These are phyloP conservation scores for Exocentrus adspersus DNA, from an alignment of 2,888 invertebrate genomes.

Conservation along the genomic window DNA sequence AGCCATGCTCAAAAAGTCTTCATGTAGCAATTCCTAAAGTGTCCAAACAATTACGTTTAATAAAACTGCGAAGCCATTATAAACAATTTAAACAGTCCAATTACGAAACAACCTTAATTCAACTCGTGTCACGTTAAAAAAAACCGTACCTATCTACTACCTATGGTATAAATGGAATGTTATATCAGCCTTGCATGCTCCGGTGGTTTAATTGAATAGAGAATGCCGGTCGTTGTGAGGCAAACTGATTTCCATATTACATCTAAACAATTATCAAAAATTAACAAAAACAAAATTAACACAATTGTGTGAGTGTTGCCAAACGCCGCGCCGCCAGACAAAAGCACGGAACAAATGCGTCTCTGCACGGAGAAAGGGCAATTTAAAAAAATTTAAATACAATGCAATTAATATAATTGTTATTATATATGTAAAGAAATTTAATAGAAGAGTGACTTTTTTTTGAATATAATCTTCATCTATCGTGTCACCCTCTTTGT, in stretches of 20 bases:
- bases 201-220: background rate
- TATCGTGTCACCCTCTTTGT: too few relatives aligned
- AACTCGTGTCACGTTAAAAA: background rate
- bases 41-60: background rate
- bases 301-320: constrained; percentile 3
- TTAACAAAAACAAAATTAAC: constrained; percentile 1
- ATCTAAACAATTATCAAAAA: constrained; percentile 1
- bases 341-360: background rate
- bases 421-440: too few relatives aligned
- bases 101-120: constrained; percentile 1
- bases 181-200: background rate
- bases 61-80: background rate
- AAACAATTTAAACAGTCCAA: background rate
- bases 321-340: background rate
- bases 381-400: too few relatives aligned
- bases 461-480: too few relatives aligned
- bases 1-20: too few relatives aligned
- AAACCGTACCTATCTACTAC: background rate
- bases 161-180: too few relatives aligned
- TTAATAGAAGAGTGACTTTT: too few relatives aligned
- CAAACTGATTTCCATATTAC: constrained; percentile 1
- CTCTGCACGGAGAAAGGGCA: too few relatives aligned
- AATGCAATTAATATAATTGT: too few relatives aligned
- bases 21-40: background rate
- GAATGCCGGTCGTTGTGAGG: background rate